These are phyloP conservation scores for Osmoderma eremita DNA, from an alignment of 2,888 invertebrate species.

Conservation along the genomic window DNA sequence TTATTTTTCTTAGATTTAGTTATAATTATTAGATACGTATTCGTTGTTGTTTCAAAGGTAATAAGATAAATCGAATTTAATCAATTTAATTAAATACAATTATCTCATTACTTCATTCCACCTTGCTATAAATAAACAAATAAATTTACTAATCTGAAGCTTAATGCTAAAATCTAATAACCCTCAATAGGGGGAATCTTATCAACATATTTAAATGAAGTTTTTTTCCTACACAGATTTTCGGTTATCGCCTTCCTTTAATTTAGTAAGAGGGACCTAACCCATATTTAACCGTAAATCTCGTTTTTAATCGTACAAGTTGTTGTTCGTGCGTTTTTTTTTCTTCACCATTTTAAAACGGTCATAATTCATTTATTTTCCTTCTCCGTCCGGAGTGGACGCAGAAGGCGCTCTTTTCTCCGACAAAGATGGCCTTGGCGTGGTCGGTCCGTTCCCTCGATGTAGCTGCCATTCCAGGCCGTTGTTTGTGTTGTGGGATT, in stretches of 20 bases:
- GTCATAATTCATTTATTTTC: slow-evolving; percentile 12
- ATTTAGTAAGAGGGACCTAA: slow-evolving; percentile 15
- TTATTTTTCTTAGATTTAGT: slow-evolving; percentile 66
- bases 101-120: slow-evolving; percentile 26
- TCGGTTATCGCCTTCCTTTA: slow-evolving; percentile 21
- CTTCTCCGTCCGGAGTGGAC: background rate
- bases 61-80: background rate
- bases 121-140: slow-evolving; percentile 32
- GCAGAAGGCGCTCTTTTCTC: slow-evolving; percentile 6
- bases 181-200: background rate
- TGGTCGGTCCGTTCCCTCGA: slow-evolving; percentile 22
- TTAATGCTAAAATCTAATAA: background rate
- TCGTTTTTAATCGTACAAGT: slow-evolving; percentile 16
- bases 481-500: slow-evolving; percentile 14
- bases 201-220: slow-evolving; percentile 12
- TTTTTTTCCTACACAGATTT: slow-evolving; percentile 15
- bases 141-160: background rate
- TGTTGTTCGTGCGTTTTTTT: slow-evolving; percentile 11
- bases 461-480: slow-evolving; percentile 13
- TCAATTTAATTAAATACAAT: background rate
- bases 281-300: slow-evolving; percentile 22
- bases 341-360: slow-evolving; percentile 4
- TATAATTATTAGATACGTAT: slow-evolving; percentile 11
- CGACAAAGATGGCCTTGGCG: slow-evolving; percentile 22
- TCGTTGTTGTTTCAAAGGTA: background rate